Conservation (phyloP, 2,797 vertebrate species). For the Coregonus sp. region DNA sequence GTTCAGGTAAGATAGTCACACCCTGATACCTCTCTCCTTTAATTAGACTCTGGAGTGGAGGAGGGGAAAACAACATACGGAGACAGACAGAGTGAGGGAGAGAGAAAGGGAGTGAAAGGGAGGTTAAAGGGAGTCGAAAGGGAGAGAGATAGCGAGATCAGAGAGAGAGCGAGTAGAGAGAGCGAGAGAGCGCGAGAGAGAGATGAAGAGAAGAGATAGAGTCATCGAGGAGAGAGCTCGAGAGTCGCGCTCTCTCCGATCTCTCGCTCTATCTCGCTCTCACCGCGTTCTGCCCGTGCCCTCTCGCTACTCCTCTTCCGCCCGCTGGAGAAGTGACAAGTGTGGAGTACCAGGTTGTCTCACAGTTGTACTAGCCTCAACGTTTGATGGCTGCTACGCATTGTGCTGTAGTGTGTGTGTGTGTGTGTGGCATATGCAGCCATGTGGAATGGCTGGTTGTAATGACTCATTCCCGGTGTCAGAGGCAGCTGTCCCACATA, state of each 20-base stretch:
- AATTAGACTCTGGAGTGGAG: conserved; percentile 71
- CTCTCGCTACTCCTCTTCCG: too few relatives aligned
- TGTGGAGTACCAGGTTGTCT: conserved; percentile 7
- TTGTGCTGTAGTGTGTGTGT: neutral
- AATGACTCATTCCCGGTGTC: conserved; percentile 24
- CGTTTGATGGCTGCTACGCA: neutral
- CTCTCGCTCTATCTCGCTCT: too few relatives aligned
- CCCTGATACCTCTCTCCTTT: conserved; percentile 62
- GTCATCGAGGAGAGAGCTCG: too few relatives aligned
- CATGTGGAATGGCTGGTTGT: conserved; percentile 25
- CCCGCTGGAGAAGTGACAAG: neutral
- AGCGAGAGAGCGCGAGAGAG: too few relatives aligned
- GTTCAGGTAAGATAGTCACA: conserved; percentile 73
- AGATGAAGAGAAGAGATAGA: too few relatives aligned
- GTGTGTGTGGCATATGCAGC: conserved; percentile 12
- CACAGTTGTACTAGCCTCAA: neutral
- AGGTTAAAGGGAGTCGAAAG: too few relatives aligned
- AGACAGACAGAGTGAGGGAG: conserved; percentile 14
- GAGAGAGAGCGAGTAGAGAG: conserved; percentile 52
- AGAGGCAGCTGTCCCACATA: conserved; percentile 15
- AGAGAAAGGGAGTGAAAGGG: neutral
- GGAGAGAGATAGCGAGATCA: too few relatives aligned
- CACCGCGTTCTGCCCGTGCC: too few relatives aligned
- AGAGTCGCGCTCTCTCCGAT: too few relatives aligned
- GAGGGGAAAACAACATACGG: conserved; percentile 66